These are phyloP conservation scores for Desmophyllum pertusum DNA, from an alignment of 92 coral and sea anemone genomes.

Conservation along the genomic window DNA sequence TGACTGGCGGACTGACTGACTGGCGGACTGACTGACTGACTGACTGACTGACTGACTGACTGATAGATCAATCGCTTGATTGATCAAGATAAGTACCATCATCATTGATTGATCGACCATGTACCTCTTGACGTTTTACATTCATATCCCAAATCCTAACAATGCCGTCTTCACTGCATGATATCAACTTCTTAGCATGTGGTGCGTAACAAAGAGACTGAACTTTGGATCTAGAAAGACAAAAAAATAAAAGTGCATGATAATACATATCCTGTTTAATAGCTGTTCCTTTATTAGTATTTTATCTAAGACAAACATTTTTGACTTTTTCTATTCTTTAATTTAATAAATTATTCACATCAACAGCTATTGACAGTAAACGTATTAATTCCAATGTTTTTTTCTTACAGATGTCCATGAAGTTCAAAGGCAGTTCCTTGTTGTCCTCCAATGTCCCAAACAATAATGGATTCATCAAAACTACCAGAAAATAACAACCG, in stretches of 20 bases:
- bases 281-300: too few species aligned
- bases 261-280: too few species aligned
- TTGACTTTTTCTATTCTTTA: too few species aligned
- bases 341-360: neutral
- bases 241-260: neutral
- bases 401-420: conserved; percentile 92
- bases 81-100: too few species aligned
- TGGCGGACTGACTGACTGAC: neutral
- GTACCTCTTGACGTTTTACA: conserved; percentile 84
- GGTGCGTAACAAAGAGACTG: conserved; percentile 83
- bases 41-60: neutral
- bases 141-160: conserved; percentile 96
- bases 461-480: conserved; percentile 94
- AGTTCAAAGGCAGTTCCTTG: conserved; percentile 98
- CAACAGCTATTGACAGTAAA: neutral
- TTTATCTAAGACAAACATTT: too few species aligned
- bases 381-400: too few species aligned
- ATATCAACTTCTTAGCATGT: conserved; percentile 88
- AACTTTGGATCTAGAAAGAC: conserved; percentile 75
- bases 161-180: conserved; percentile 92
- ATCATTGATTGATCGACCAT: too few species aligned
- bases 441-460: conserved; percentile 99
- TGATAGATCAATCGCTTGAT: too few species aligned
- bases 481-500: conserved; percentile 92
- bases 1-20: neutral